Percentiles rank a stretch among this genome's conserved stretches.
Evolutionary conservation across 2,797 vertebrate genomes (phyloP).

Genomic region (Mallotus villosus): DNA sequence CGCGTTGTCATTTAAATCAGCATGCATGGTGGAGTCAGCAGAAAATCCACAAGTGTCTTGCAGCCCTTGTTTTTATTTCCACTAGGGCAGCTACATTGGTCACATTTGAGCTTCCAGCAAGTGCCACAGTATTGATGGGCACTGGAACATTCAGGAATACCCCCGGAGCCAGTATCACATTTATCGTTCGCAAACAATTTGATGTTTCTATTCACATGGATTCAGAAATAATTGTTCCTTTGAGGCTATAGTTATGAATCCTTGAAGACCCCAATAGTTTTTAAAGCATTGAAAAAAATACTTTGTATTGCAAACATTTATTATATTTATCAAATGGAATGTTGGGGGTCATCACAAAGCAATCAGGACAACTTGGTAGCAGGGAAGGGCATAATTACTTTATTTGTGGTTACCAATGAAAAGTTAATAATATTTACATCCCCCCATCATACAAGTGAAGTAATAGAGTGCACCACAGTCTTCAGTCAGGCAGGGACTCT

Average conservation of each 20-base stretch:
- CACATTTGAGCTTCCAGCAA: conserved; percentile 60
- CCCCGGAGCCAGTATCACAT: conserved; percentile 5
- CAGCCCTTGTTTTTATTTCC: conserved; percentile 38
- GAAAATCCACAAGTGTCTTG: conserved; percentile 60
- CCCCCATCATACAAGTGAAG: neutral
- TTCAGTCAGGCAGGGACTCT: conserved; percentile 66
- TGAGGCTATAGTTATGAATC: neutral
- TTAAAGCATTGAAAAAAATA: neutral
- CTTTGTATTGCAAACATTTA: conserved; percentile 36
- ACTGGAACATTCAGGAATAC: conserved; percentile 50
- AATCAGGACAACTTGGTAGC: neutral
- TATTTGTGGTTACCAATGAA: no score
- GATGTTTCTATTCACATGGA: neutral
- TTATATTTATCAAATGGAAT: conserved; percentile 48
- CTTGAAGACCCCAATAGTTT: neutral
- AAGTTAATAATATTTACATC: neutral
- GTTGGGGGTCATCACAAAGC: conserved; percentile 57
- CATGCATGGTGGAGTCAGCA: conserved; percentile 61
- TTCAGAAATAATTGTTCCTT: neutral
- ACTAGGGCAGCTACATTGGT: conserved; percentile 33
- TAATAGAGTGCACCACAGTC: neutral
- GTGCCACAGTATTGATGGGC: conserved; percentile 37
- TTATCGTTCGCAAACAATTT: neutral
- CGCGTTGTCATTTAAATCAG: conserved; percentile 67
- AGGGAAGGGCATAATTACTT: neutral